A percentile compares a stretch with the other conserved stretches of the same genome.
phyloP scores from a whole-genome alignment of 2,888 invertebrate species.

The Lithophane ornitopus region DNA sequence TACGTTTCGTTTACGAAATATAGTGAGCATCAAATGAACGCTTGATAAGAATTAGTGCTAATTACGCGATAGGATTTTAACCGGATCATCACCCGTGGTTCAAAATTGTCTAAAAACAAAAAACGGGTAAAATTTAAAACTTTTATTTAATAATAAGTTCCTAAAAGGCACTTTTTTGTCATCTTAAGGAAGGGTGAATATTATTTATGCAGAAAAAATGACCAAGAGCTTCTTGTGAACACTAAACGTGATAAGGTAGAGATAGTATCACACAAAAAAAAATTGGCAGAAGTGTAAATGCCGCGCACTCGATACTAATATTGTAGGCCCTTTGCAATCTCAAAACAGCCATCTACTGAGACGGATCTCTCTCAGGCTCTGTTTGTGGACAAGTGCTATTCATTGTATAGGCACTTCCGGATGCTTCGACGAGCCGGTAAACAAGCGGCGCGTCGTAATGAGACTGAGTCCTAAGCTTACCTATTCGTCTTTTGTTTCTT shows the following conservation, averaged over 20 bases:
- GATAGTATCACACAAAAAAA: neutral
- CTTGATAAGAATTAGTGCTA: conserved; percentile 17
- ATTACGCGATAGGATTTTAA: conserved; percentile 5
- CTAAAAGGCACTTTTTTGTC: neutral
- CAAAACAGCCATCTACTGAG: conserved; percentile 7
- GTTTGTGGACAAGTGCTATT: conserved; percentile 32
- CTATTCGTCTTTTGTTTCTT: conserved; percentile 2
- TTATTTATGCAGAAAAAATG: neutral
- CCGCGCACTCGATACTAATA: neutral
- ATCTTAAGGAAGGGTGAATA: neutral
- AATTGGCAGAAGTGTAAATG: conserved; percentile 3
- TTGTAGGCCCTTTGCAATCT: neutral
- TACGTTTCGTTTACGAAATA: conserved; percentile 5
- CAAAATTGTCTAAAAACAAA: neutral
- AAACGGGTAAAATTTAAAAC: neutral
- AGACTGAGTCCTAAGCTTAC: conserved; percentile 3
- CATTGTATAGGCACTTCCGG: conserved; percentile 27
- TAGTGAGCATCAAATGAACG: conserved; percentile 5
- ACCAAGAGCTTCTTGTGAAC: neutral
- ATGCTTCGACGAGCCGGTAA: conserved; percentile 17
- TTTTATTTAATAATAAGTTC: neutral
- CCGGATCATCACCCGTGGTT: neutral
- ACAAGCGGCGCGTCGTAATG: conserved; percentile 19
- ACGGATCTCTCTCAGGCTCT: neutral
- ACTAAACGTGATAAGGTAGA: neutral